Conservation (phyloP, 2,888 invertebrate genomes). For the Folsomia manolachei region DNA sequence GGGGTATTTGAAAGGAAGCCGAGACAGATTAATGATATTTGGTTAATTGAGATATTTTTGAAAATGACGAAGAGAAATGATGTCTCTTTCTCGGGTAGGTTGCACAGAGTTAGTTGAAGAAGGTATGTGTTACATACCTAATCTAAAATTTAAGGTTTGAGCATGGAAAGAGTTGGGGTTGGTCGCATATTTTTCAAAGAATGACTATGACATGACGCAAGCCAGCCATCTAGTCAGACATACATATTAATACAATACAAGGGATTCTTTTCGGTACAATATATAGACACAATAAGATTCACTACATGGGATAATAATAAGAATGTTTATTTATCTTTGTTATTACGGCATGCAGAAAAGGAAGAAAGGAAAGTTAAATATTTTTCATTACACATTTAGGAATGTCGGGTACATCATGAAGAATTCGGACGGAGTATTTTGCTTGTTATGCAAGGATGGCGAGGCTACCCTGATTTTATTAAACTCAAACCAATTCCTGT, state of each 20-base stretch:
- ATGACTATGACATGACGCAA: not conserved
- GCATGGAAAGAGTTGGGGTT: not conserved
- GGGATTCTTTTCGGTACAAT: not conserved
- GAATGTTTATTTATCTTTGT: not conserved
- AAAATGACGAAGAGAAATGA: constrained; percentile 5
- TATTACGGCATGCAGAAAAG: not conserved
- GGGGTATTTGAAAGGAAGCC: constrained; percentile 10
- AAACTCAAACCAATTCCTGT: not conserved
- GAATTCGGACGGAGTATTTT: not conserved
- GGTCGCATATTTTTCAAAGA: not conserved
- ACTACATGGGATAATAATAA: not conserved
- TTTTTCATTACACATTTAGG: no score
- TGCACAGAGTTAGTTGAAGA: not conserved
- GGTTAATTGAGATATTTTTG: constrained; percentile 4
- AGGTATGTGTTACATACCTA: not conserved
- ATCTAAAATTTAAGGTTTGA: no score
- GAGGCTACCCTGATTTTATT: no score
- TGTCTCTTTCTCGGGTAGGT: not conserved
- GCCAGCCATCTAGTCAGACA: no score
- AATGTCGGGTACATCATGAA: no score
- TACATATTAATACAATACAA: no score
- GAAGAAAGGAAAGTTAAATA: no score
- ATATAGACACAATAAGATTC: not conserved
- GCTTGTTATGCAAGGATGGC: no score
- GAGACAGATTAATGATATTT: constrained; percentile 6